Conservation (phyloP, 2,113 vertebrate genomes). For the Parus major region DNA sequence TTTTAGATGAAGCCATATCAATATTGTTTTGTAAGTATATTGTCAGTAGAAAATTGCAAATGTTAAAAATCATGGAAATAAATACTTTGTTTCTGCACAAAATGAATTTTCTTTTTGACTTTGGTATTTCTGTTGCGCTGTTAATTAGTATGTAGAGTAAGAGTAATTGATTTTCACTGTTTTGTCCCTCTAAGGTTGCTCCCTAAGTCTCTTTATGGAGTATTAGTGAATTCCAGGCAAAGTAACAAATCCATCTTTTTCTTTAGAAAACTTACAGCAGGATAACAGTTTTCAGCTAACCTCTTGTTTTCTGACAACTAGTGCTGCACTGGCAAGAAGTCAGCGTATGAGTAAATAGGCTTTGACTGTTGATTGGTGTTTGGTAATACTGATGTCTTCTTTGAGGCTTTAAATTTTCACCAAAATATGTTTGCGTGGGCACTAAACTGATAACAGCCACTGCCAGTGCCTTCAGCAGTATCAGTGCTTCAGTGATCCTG, state of each 20-base stretch:
- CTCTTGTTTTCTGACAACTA: not conserved
- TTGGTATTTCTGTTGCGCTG: not conserved
- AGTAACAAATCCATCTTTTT: not conserved
- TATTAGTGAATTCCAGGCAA: constrained; percentile 6
- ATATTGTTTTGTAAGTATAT: constrained; percentile 7
- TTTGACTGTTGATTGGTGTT: not conserved
- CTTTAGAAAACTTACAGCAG: not conserved
- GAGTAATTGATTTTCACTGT: constrained; percentile 12
- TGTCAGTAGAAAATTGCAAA: constrained; percentile 5
- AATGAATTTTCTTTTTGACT: not conserved
- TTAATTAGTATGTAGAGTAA: not conserved
- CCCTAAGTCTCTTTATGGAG: not conserved
- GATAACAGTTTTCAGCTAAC: not conserved
- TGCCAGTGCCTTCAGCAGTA: not conserved
- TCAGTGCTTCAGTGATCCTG: not conserved
- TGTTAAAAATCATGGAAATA: constrained; percentile 25
- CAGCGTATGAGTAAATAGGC: not conserved
- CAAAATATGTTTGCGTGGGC: fast-evolving
- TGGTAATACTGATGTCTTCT: not conserved
- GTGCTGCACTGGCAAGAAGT: not conserved
- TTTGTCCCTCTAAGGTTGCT: not conserved
- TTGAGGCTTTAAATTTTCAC: not conserved
- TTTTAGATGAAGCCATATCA: not conserved
- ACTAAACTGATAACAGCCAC: not conserved
- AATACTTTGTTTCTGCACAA: not conserved